These are phyloP conservation scores for Bujurquina vittata DNA, from an alignment of 2,113 vertebrate species.

Conservation along the genomic window DNA sequence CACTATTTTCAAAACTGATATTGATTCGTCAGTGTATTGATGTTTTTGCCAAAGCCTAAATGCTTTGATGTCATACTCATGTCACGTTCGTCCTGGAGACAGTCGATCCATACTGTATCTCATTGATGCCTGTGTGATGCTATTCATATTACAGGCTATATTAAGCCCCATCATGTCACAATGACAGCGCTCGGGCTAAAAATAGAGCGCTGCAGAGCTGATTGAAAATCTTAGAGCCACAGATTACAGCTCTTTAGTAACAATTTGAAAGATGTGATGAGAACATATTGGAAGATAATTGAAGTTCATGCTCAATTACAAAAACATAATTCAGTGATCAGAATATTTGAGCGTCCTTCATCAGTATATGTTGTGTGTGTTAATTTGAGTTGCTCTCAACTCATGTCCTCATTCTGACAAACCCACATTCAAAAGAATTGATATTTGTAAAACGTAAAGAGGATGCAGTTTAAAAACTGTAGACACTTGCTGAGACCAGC, in stretches of 20 bases:
- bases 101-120: background rate
- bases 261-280: constrained; percentile 3
- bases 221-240: background rate
- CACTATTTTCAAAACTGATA: constrained; percentile 6
- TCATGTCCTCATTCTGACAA: background rate
- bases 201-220: background rate
- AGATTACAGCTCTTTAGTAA: constrained; percentile 4
- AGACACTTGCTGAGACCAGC: background rate
- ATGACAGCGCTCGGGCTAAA: background rate
- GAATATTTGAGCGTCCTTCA: background rate
- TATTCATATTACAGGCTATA: background rate
- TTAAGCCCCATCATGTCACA: background rate
- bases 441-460: background rate
- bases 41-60: background rate
- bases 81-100: background rate
- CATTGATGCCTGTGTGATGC: background rate
- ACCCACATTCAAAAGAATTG: background rate
- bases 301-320: constrained; percentile 8
- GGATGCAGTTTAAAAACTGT: background rate
- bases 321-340: background rate
- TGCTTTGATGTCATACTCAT: constrained; percentile 1
- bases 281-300: constrained; percentile 9
- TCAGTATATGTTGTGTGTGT: background rate
- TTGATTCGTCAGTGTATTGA: background rate
- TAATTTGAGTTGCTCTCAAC: background rate